Conservation (phyloP, 2,797 vertebrate species). For the Anisognathus igniventris region DNA sequence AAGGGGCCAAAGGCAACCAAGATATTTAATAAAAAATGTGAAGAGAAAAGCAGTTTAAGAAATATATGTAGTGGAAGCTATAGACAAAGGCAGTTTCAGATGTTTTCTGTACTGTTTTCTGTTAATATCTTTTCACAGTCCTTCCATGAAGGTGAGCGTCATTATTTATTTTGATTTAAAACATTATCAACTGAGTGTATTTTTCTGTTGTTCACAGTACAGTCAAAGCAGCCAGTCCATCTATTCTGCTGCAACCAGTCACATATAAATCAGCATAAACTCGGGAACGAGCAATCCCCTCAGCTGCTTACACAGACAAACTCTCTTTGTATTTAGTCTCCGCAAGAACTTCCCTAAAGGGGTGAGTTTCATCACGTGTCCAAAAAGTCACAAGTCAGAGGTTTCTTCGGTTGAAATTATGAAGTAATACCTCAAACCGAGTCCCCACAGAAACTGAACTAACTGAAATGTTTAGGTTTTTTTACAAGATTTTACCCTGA, state of each 20-base stretch:
- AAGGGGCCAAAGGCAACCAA: not conserved
- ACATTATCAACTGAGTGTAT: not conserved
- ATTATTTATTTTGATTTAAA: not conserved
- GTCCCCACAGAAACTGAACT: not conserved
- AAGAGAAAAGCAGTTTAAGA: not conserved
- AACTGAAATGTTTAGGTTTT: not conserved
- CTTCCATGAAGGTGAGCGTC: not conserved
- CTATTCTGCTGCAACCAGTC: not conserved
- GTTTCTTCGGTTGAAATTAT: constrained; percentile 2
- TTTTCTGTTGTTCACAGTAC: not conserved
- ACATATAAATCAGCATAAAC: not conserved
- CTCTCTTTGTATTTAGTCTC: not conserved
- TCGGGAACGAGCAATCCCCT: fast-evolving
- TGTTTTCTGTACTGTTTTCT: not conserved
- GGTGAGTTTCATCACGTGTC: not conserved
- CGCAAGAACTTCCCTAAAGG: constrained; percentile 5
- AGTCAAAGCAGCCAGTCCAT: not conserved
- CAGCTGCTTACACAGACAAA: not conserved
- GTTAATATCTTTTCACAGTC: not conserved
- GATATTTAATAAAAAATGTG: not conserved
- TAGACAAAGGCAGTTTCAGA: not conserved
- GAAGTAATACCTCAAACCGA: not conserved
- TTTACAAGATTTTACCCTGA: not conserved
- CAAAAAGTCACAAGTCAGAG: not conserved
- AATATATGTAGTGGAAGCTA: not conserved